A percentile compares a stretch with the other conserved stretches of the same genome.
Evolutionary conservation across 2,797 vertebrate genomes (phyloP).

Genomic region (Hirundo rustica): DNA sequence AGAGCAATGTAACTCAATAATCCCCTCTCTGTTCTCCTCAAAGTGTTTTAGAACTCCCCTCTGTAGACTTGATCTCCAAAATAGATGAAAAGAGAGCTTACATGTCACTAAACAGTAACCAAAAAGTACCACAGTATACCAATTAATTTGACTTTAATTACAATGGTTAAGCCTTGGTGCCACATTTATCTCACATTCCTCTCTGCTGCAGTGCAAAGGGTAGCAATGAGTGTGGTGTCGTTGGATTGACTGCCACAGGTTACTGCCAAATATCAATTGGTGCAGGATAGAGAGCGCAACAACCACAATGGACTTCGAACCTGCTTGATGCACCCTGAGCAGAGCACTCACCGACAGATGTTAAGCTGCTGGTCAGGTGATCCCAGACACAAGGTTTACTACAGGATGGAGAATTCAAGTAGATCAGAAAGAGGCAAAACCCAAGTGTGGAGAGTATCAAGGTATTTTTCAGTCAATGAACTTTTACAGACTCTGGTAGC

Average conservation of each 20-base stretch:
- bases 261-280: neutral
- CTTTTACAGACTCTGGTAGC: neutral
- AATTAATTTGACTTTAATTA: neutral
- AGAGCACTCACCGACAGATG: neutral
- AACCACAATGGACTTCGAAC: neutral
- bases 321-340: neutral
- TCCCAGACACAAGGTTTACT: neutral
- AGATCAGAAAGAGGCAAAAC: neutral
- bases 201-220: neutral
- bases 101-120: neutral
- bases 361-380: neutral
- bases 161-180: neutral
- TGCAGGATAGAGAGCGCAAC: neutral
- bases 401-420: neutral
- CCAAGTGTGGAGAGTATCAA: neutral
- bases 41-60: neutral
- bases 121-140: neutral
- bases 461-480: neutral
- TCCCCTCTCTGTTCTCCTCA: neutral
- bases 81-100: neutral
- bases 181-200: neutral
- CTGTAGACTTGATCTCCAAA: neutral
- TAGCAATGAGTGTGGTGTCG: neutral
- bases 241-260: neutral
- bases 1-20: neutral